Percentiles rank a stretch among this genome's conserved stretches.
Conservation (phyloP, 2,113 vertebrate species). For the Paratilapia polleni region DNA sequence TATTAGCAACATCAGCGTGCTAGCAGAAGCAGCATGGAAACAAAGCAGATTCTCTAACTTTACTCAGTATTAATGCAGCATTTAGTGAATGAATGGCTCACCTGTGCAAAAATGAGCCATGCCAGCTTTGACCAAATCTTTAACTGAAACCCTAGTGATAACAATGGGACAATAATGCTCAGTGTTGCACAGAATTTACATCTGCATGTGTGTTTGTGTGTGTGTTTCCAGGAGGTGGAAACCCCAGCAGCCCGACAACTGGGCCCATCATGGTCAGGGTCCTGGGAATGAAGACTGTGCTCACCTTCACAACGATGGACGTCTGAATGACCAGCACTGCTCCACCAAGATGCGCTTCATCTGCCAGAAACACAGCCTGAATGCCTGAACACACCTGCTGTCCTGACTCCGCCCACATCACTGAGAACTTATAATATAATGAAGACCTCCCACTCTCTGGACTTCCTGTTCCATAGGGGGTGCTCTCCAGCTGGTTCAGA, state of each 20-base stretch:
- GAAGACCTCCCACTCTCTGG: not conserved
- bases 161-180: fast-evolving
- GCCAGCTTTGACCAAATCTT: fast-evolving
- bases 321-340: constrained; percentile 48
- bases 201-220: not conserved
- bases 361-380: constrained; percentile 29
- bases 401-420: not conserved
- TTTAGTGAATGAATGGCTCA: not conserved
- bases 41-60: fast-evolving
- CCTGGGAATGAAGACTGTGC: constrained; percentile 13
- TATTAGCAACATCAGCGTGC: fast-evolving
- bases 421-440: not conserved
- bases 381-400: not conserved
- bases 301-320: constrained; percentile 1
- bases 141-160: not conserved
- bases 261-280: not conserved
- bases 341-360: not conserved
- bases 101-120: fast-evolving
- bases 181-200: not conserved
- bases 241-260: constrained; percentile 22
- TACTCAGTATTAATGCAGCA: fast-evolving
- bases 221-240: constrained; percentile 35
- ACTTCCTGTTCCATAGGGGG: not conserved
- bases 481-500: not conserved
- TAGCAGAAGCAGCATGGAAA: not conserved